These are phyloP conservation scores for Leptinotarsa lineolata DNA, from an alignment of 1,140 invertebrate genomes.

Conservation along the genomic window DNA sequence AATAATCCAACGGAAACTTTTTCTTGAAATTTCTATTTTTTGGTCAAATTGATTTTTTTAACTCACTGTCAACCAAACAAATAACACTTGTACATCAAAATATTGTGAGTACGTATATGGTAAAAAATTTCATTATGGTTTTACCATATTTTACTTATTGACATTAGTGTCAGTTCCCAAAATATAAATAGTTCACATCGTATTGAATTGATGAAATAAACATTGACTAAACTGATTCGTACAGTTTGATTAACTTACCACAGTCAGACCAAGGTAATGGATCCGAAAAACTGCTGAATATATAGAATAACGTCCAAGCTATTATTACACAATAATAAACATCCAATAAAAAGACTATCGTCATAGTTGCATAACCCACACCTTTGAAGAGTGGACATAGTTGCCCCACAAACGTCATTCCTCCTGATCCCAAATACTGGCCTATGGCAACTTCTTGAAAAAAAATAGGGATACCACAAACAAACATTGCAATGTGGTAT, in stretches of 20 bases:
- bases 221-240: no score
- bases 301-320: constrained; percentile 67
- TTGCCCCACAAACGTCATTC: constrained; percentile 66
- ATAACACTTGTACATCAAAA: no score
- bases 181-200: no score
- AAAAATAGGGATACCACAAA: constrained; percentile 77
- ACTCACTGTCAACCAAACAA: no score
- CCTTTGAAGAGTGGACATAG: constrained; percentile 69
- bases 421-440: constrained; percentile 66
- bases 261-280: constrained; percentile 64
- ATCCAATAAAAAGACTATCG: constrained; percentile 69
- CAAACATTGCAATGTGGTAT: constrained; percentile 72
- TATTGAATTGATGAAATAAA: no score
- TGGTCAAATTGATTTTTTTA: no score
- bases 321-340: constrained; percentile 70
- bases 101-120: no score
- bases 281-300: constrained; percentile 61
- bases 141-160: no score
- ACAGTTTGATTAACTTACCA: constrained; percentile 54
- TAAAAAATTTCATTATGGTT: no score
- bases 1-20: no score
- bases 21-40: no score
- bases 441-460: constrained; percentile 76
- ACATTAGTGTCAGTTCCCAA: no score
- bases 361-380: constrained; percentile 72